phyloP scores from a whole-genome alignment of 2,888 invertebrate genomes.

The Brachycybe producta region DNA sequence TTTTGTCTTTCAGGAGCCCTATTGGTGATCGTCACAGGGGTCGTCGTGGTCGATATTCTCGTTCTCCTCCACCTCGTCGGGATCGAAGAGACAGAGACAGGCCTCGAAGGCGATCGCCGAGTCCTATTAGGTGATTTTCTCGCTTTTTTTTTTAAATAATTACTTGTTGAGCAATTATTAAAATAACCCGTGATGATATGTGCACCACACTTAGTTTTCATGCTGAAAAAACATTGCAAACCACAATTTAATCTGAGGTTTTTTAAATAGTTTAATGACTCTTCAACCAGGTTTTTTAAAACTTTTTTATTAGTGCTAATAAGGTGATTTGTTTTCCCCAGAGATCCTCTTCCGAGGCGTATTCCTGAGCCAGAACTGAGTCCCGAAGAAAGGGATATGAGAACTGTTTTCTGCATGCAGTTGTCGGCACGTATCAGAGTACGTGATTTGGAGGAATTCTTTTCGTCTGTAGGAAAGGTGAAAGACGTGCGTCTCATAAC shows the following conservation, averaged over 20 bases:
- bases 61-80: not conserved
- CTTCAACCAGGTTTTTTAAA: slow-evolving; percentile 30
- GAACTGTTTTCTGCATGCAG: slow-evolving; percentile 99
- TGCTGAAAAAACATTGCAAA: slow-evolving; percentile 4
- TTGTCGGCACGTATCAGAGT: slow-evolving; percentile 84
- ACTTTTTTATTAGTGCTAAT: slow-evolving; percentile 20
- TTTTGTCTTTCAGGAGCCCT: not conserved
- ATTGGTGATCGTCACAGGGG: not conserved
- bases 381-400: slow-evolving; percentile 94
- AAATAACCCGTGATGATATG: slow-evolving; percentile 8
- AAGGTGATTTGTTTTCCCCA: not conserved
- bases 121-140: slow-evolving; percentile 17
- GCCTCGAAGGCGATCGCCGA: slow-evolving; percentile 16
- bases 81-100: slow-evolving; percentile 20
- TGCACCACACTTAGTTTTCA: slow-evolving; percentile 13
- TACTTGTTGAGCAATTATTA: not conserved
- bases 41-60: not conserved
- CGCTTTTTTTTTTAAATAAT: not conserved
- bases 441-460: slow-evolving; percentile 94
- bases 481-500: slow-evolving; percentile 96
- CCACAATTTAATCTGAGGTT: not conserved
- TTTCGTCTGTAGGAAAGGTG: slow-evolving; percentile 90
- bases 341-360: slow-evolving; percentile 9
- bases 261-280: not conserved
- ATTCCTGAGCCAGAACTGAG: slow-evolving; percentile 43